Base-by-base conservation (phyloP, 2,888 invertebrate species). In the Cyclophora punctaria region DNA sequence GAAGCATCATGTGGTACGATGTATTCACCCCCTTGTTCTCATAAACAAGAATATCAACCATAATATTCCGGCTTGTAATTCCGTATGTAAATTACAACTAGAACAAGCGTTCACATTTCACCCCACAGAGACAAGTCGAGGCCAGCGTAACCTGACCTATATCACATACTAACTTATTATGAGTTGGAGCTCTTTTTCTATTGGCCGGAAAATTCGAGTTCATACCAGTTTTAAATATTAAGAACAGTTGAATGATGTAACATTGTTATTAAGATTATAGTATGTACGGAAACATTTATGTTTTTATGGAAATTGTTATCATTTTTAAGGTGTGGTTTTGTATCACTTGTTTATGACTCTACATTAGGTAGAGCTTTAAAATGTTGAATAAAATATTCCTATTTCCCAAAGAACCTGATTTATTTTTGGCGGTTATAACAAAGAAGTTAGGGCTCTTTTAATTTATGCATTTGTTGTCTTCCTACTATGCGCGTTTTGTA, bases 61-160 rank as follows among this genome's bases (percentile, higher is more conserved):
- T 75, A 75, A 83, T 75, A 83, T 80, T 77, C 74, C 73, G 72
- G 74, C 75, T 74, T 78, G 83, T 86, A 81, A 87, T 86, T 87
- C 80, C 75, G 76, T 82, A 87, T 87, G 86, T 85, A 87, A 87
- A 87, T 87, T 87, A 80, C 76, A 78, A 78, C 78, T 84, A 75
- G 71, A 76, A 73, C 76, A 82, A 80, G 81, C 75, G 80, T 80
- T 80, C 69, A 63, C 68, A 68, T 76, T 73, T 75, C 75, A 79
- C 80, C 82, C 81, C 75, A 75, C 70, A 70, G 80, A 80, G 75
- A 80, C 75, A 71, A 58, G 49, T 59, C 42, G 44, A 51, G 58
- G 41, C 78, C 75, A 75, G 48, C 50, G 49, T 61, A 56, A 61
- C 55, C 51, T 64, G 78, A 66, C 52, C 77, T 58, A 48, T 56